Evolutionary conservation across 1,140 invertebrate genomes (phyloP).

Genomic region (Dendrolimus kikuchii): DNA sequence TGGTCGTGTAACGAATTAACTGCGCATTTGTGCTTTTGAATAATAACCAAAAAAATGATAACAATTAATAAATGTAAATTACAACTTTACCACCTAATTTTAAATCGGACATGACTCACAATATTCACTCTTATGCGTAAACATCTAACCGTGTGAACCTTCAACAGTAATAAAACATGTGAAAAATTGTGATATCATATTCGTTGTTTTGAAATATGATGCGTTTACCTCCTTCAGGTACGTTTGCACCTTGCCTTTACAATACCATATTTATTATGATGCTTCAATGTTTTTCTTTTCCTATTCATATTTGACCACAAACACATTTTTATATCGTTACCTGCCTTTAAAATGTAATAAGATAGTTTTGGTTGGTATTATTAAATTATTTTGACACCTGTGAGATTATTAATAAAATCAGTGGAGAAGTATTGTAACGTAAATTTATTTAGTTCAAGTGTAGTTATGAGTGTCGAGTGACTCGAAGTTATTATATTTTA

Average conservation of each 20-base stretch:
- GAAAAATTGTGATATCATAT: constrained; percentile 52
- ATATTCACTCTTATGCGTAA: constrained; percentile 1
- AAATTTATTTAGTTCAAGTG: too few relatives aligned
- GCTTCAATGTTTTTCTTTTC: constrained; percentile 28
- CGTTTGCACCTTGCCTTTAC: constrained; percentile 29
- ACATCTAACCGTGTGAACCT: constrained; percentile 25
- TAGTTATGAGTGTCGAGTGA: too few relatives aligned
- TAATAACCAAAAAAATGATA: too few relatives aligned
- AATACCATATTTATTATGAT: constrained; percentile 41
- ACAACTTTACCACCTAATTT: neutral
- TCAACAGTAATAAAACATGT: constrained; percentile 30
- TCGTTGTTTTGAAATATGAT: constrained; percentile 57
- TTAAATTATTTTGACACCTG: constrained; percentile 25
- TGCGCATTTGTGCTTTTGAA: too few relatives aligned
- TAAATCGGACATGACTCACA: neutral
- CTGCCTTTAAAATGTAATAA: constrained; percentile 14
- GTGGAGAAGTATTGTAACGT: too few relatives aligned
- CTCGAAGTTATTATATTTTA: too few relatives aligned
- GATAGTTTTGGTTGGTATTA: constrained; percentile 10
- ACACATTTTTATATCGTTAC: constrained; percentile 22
- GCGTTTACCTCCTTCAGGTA: constrained; percentile 33
- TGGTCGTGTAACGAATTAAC: neutral
- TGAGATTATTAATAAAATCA: constrained; percentile 6
- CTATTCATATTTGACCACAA: constrained; percentile 35
- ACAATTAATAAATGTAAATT: too few relatives aligned